Percentiles rank a stretch among this genome's conserved stretches.
These are phyloP conservation scores for Sardinella longiceps DNA, from an alignment of 2,797 vertebrate genomes.

Conservation along the genomic window DNA sequence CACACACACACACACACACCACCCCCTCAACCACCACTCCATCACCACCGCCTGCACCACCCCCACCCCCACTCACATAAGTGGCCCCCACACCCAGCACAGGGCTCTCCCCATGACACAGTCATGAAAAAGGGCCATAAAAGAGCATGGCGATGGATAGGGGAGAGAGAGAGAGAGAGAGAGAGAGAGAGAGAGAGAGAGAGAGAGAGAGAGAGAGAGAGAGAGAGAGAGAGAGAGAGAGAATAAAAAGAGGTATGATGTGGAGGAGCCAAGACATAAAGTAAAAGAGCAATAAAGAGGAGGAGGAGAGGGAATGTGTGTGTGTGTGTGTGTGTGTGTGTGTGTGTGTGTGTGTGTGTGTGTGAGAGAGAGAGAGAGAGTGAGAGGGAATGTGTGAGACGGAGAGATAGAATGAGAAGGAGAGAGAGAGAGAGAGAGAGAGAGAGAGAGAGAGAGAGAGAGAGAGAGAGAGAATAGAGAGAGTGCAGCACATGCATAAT, in stretches of 20 bases:
- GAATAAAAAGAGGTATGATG: not conserved
- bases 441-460: slow-evolving; percentile 22
- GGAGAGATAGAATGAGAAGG: slow-evolving; percentile 29
- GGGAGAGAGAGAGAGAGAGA: not conserved
- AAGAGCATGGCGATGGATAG: not conserved
- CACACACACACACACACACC: not conserved
- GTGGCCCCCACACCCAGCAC: not conserved
- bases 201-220: not conserved
- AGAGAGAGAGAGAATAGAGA: not conserved
- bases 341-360: no score
- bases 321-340: no score
- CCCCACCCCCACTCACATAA: no score
- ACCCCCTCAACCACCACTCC: no score
- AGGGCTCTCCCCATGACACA: not conserved
- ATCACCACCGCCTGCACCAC: not conserved
- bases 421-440: not conserved
- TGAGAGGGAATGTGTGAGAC: not conserved
- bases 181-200: not conserved
- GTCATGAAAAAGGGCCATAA: not conserved
- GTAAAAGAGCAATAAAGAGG: not conserved
- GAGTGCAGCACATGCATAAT: not conserved
- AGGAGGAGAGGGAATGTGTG: slow-evolving; percentile 35
- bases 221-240: not conserved
- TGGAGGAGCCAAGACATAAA: not conserved
- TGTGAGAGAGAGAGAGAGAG: not conserved